These are phyloP conservation scores for Beris chalybata DNA, from an alignment of 2,888 invertebrate species.

Conservation along the genomic window DNA sequence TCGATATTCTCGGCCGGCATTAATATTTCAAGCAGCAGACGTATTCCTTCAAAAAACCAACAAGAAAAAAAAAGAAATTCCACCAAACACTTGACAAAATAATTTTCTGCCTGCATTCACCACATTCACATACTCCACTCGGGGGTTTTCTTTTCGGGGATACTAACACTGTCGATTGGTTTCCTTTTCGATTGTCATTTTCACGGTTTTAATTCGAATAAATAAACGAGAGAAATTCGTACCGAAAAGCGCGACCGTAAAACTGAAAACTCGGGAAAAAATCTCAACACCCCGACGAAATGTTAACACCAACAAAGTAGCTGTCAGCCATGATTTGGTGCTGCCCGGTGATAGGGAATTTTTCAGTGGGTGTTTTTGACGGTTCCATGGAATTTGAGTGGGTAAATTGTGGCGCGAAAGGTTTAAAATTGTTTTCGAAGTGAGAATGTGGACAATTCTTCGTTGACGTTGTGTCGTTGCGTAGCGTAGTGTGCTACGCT, in stretches of 20 bases:
- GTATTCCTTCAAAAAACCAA: neutral
- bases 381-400: conserved; percentile 12
- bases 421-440: neutral
- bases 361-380: conserved; percentile 10
- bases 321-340: conserved; percentile 30
- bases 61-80: conserved; percentile 3
- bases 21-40: conserved; percentile 20
- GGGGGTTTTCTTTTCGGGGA: neutral
- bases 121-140: conserved; percentile 1
- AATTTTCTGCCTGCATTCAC: neutral
- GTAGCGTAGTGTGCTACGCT: too few species aligned
- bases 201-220: neutral
- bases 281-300: conserved; percentile 11
- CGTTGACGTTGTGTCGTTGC: too few species aligned
- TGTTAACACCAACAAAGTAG: conserved; percentile 20
- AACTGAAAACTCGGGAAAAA: conserved; percentile 12
- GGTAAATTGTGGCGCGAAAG: neutral
- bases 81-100: too few species aligned
- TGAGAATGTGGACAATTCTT: neutral
- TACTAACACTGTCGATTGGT: conserved; percentile 6
- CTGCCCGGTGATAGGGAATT: conserved; percentile 3
- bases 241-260: neutral
- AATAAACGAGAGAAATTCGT: neutral
- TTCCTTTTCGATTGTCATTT: conserved; percentile 1
- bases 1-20: conserved; percentile 23